Conservation (phyloP, 2,888 invertebrate species). For the Cybosia mesomella region DNA sequence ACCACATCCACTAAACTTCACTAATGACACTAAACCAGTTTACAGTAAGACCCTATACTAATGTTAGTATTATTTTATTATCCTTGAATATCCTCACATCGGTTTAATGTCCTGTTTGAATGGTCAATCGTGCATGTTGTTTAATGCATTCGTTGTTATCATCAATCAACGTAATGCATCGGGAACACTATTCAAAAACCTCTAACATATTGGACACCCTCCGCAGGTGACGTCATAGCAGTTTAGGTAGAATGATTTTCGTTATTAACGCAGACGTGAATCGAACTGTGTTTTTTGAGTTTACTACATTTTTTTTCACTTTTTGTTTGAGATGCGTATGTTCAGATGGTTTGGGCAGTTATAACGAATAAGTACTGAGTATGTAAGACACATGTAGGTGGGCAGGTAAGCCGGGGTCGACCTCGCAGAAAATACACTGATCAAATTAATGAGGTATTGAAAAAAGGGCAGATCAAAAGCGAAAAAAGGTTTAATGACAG, state of each 20-base stretch:
- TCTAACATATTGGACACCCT: constrained; percentile 47
- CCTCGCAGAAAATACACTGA: no score
- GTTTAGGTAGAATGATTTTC: background rate
- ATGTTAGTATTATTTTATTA: background rate
- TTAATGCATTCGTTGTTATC: constrained; percentile 48
- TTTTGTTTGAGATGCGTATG: no score
- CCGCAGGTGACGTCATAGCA: constrained; percentile 25
- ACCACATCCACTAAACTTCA: background rate
- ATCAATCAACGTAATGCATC: constrained; percentile 49
- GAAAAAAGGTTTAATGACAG: no score
- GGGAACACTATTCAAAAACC: constrained; percentile 48
- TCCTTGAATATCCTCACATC: constrained; percentile 5
- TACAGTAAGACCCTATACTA: background rate
- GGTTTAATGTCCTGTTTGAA: background rate
- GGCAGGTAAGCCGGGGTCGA: no score
- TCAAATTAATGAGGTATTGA: no score
- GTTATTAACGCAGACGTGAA: background rate
- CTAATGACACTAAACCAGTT: background rate
- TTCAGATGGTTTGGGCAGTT: no score
- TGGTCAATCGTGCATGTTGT: constrained; percentile 3
- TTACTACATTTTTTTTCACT: no score
- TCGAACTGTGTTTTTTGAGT: no score
- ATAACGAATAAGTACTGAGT: no score
- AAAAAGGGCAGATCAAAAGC: no score
- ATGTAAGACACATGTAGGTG: no score